Evolutionary conservation across 35 echinoderm and acorn worm species (phyloP), one percentile per base, ranked within the genome.

Genomic region (Lytechinus pictus): DNA sequence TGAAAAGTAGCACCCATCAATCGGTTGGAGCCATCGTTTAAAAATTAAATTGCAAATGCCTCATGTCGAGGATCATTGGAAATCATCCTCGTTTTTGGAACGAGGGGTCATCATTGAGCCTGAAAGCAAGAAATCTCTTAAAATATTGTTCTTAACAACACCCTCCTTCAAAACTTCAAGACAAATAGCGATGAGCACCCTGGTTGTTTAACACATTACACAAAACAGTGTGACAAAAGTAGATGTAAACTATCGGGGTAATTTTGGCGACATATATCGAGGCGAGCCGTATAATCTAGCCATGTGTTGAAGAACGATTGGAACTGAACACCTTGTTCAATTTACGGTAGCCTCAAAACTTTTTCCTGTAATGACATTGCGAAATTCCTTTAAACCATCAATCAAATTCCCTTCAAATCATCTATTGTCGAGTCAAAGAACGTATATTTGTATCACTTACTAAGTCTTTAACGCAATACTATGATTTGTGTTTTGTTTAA

Each of bases 241-340:
- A 79, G 66, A 79, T 24, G 19, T 4, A 24, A 79, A 79, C 0
- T 24, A 79, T n/a, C 66, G 24, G 3, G 66, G 66, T 79, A 79
- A 79, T 79, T 79, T 79, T n/a, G 3, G 4, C 14, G 66, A 79
- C 66, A 24, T 79, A 16, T 24, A 79, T 24, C 66, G 66, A 79
- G 66, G 66, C 16, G 19, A 79, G 7, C 66, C 16, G 66, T 79
- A 24, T 79, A 24, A 79, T 24, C 66, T 4, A 79, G 66, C 24
- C 16, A 19, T 79, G 66, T 79, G 66, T 27, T 24, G 66, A 79
- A 79, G 66, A 79, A 79, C n/a, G 4, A 79, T 79, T 79, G 66
- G 66, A 79, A 79, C 19, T 79, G 66, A n/a, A 79, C 66, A 79
- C 66, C 66, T 79, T 79, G 19, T 79, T n/a, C 66, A 79, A 79